phyloP scores from a whole-genome alignment of 2,113 vertebrate genomes.

The Glaucomys volans region DNA sequence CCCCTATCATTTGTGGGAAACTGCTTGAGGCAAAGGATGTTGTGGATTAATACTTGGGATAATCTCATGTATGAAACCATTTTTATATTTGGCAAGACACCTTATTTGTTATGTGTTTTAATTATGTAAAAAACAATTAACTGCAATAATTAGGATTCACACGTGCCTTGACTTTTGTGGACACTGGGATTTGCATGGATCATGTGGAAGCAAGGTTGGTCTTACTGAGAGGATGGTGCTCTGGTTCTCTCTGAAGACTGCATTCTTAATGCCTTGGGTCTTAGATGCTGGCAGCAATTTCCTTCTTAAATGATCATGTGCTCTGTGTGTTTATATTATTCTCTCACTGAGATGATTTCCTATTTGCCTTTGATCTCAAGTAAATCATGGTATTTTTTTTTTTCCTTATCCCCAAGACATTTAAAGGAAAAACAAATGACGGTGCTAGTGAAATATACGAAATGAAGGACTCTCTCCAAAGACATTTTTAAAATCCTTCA shows the following conservation, averaged over 20 bases:
- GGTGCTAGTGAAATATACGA: not conserved
- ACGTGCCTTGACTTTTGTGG: not conserved
- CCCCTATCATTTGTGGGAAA: not conserved
- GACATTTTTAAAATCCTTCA: not conserved
- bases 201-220: accelerated
- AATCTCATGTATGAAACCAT: not conserved
- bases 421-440: not conserved
- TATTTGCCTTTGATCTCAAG: slow-evolving; percentile 39
- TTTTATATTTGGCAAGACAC: slow-evolving; percentile 34
- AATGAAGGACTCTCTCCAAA: not conserved
- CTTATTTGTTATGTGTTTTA: slow-evolving; percentile 9
- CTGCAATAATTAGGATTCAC: slow-evolving; percentile 34
- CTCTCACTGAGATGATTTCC: not conserved
- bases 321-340: not conserved
- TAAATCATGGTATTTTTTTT: slow-evolving; percentile 6
- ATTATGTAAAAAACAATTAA: not conserved
- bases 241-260: not conserved
- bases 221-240: not conserved
- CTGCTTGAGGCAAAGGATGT: not conserved
- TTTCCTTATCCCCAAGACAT: slow-evolving; percentile 29
- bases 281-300: not conserved
- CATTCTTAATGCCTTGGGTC: not conserved
- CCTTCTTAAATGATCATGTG: not conserved
- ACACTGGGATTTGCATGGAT: not conserved
- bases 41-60: not conserved